These are phyloP conservation scores for Umimayanthus chanpuru DNA, from an alignment of 92 coral and sea anemone species.

Conservation along the genomic window DNA sequence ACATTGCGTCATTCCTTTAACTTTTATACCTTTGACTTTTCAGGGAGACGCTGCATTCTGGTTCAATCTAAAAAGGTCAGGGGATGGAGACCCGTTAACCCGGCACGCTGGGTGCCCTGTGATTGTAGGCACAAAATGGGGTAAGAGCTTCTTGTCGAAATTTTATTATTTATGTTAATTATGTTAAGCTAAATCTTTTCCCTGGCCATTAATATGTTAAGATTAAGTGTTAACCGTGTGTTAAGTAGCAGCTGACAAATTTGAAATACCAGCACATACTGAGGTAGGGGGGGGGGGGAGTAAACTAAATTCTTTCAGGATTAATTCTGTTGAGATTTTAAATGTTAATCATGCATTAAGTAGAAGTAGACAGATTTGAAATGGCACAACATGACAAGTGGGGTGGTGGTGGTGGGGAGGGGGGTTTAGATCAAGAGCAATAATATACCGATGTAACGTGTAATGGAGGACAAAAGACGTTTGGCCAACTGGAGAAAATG, in stretches of 20 bases:
- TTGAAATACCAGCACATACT: neutral
- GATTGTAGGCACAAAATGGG: conserved; percentile 95
- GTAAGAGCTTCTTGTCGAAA: conserved; percentile 43
- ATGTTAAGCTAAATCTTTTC: too few relatives aligned
- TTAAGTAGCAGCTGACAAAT: neutral
- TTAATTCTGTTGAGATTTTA: too few relatives aligned
- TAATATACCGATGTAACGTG: too few relatives aligned
- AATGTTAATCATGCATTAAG: too few relatives aligned
- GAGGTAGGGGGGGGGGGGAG: too few relatives aligned
- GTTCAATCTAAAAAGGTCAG: conserved; percentile 90
- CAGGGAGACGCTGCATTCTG: conserved; percentile 97
- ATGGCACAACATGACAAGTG: neutral
- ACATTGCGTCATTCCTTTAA: neutral
- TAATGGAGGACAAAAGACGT: too few relatives aligned
- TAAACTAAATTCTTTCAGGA: too few relatives aligned
- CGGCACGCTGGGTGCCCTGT: conserved; percentile 98
- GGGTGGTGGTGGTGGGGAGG: too few relatives aligned
- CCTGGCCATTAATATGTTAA: too few relatives aligned
- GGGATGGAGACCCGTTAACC: conserved; percentile 80
- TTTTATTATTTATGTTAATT: neutral
- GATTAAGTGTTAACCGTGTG: too few relatives aligned
- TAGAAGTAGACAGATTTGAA: neutral
- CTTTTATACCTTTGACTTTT: neutral
- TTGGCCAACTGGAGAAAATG: too few relatives aligned
- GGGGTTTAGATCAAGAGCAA: too few relatives aligned